Evolutionary conservation across 2,797 vertebrate genomes (phyloP), one percentile per base, ranked within the genome.

Genomic region (Acridotheres tristis): DNA sequence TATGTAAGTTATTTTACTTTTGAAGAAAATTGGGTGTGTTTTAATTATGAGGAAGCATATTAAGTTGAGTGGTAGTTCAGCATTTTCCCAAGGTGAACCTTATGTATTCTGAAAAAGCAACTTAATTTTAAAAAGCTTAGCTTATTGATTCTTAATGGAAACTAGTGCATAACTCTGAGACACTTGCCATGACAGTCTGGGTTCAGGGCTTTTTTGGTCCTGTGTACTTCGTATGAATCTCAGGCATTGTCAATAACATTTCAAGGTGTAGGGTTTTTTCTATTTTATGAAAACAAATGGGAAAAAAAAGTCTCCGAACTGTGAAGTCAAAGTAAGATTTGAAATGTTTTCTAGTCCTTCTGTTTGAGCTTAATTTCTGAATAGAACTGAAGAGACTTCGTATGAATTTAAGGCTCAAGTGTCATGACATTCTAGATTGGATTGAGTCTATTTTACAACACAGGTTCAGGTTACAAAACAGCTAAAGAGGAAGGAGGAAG

Each of bases 391-490:
- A 63, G 42, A 66, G 43, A 57, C 8, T 68, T 66, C 21, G 5
- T 61, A 68, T 43, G 11, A 73, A 40, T 92, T 89, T 68, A 45
- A 79, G 79, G 21, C 5, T 30, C 13, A 10, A 11, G 10, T 68
- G 25, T 88, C 7, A 2, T 81, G 43, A 40, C 27, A 48, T 85
- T 92, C 59, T 79, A 54, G 66, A 36, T 50, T 77, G 30, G 10
- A 55, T 72, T 88, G 29, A 71, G 75, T 94, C 89, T 91, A 38
- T 88, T 97, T 97, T 97, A 94, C 79, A 92, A 90, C 79, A 40
- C 77, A 98, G 98, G 69, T 98, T 97, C 96, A 96, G 81, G 81
- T 98, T 94, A 96, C 97, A 93, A 96, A 96, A 85, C 96, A 96
- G 13, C 72, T 87, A 63, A 97, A 74, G 88, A 95, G 88, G 74